Conservation (phyloP, 2,113 vertebrate species). For the Leptocoma aspasia region DNA sequence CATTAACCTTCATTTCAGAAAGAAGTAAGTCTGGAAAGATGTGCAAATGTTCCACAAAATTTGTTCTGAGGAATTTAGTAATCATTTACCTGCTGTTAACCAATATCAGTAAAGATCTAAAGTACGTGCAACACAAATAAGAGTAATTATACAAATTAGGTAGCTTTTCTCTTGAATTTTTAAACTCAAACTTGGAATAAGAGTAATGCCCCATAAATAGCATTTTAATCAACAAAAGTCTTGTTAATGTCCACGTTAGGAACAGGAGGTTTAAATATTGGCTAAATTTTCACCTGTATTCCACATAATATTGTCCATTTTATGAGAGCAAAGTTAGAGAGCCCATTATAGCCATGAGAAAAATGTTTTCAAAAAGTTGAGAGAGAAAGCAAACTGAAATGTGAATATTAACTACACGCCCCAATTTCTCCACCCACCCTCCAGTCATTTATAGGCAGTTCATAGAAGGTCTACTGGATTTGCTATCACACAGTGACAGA, state of each 20-base stretch:
- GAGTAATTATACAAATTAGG: neutral
- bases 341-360: neutral
- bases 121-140: rapidly evolving
- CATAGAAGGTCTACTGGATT: neutral
- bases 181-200: neutral
- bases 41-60: neutral
- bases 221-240: neutral
- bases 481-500: neutral
- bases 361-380: neutral
- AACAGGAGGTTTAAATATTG: neutral
- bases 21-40: neutral
- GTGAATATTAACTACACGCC: neutral
- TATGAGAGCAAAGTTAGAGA: neutral
- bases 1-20: neutral
- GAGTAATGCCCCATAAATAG: neutral
- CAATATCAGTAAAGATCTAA: neutral
- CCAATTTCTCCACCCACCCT: neutral
- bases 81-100: neutral
- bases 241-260: neutral
- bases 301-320: neutral
- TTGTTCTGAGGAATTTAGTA: neutral
- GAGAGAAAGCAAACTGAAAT: neutral
- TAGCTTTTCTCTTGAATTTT: neutral
- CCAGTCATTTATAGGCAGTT: neutral
- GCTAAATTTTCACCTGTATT: neutral